Evolutionary conservation across 2,888 invertebrate genomes (phyloP).

Genomic region (Lasioglossum vierecki): DNA sequence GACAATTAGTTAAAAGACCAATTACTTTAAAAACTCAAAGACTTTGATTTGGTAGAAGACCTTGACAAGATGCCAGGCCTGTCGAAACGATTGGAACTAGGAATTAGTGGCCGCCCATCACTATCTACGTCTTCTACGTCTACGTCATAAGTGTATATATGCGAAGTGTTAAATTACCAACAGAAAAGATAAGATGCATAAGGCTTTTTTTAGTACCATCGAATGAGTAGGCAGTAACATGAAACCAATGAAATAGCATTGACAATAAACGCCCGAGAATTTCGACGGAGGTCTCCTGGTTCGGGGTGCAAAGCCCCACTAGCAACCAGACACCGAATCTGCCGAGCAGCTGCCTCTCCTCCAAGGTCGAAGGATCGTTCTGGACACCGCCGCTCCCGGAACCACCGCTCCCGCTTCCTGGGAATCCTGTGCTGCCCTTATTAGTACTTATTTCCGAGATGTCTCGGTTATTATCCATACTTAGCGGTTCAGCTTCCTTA

Average conservation of each 20-base stretch:
- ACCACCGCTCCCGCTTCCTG: slow-evolving; percentile 83
- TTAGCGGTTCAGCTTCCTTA: slow-evolving; percentile 95
- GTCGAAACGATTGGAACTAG: slow-evolving; percentile 8
- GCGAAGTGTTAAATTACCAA: slow-evolving; percentile 83
- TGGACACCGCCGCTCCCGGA: slow-evolving; percentile 78
- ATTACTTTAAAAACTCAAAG: background rate
- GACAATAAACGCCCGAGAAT: slow-evolving; percentile 95
- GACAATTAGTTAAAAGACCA: background rate
- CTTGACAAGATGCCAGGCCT: background rate
- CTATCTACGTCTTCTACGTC: slow-evolving; percentile 74
- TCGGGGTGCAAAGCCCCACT: slow-evolving; percentile 95
- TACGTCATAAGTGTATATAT: slow-evolving; percentile 78
- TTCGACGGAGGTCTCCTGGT: slow-evolving; percentile 90
- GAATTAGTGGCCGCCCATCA: slow-evolving; percentile 59
- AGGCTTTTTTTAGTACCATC: slow-evolving; percentile 89
- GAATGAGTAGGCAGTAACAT: slow-evolving; percentile 98
- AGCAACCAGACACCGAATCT: slow-evolving; percentile 99
- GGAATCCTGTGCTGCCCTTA: slow-evolving; percentile 80
- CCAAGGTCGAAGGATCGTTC: slow-evolving; percentile 85
- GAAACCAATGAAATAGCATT: slow-evolving; percentile 99
- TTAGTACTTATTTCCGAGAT: slow-evolving; percentile 83
- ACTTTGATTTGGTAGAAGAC: background rate
- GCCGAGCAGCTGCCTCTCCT: slow-evolving; percentile 95
- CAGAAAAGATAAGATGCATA: slow-evolving; percentile 83
- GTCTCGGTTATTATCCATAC: slow-evolving; percentile 87